phyloP scores from a whole-genome alignment of 2,888 invertebrate genomes.

The Phortica okadai region DNA sequence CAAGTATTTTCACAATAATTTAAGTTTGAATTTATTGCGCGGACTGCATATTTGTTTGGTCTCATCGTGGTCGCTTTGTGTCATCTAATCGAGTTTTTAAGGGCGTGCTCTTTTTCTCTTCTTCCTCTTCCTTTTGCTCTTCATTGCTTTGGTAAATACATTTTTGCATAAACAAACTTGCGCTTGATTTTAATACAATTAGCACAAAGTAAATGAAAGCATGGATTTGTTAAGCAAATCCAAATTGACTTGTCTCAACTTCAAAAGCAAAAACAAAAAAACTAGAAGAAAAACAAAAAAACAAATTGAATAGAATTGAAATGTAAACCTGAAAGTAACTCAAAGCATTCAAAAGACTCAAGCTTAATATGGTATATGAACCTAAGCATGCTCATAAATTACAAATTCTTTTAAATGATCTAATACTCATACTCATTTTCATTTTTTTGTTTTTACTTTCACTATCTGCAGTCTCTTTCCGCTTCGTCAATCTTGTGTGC shows the following conservation, averaged over 20 bases:
- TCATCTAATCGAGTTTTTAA: background rate
- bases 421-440: background rate
- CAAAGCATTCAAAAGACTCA: no score
- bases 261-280: constrained; percentile 24
- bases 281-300: background rate
- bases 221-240: constrained; percentile 10
- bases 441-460: background rate
- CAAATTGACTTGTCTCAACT: background rate
- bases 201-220: background rate
- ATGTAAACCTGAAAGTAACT: no score
- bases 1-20: constrained; percentile 8
- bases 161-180: background rate
- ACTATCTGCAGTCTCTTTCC: background rate
- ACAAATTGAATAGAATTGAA: background rate
- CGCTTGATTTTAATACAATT: constrained; percentile 19
- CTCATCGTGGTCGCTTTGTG: background rate
- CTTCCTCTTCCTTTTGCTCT: background rate
- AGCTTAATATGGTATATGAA: background rate
- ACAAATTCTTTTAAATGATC: constrained; percentile 61
- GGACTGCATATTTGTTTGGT: background rate
- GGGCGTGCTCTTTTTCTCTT: background rate
- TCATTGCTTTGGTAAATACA: no score
- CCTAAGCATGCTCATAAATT: constrained; percentile 57
- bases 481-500: background rate
- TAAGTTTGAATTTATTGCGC: background rate